Conservation (phyloP, 2,113 vertebrate species). For the Protobothrops mucrosquamatus region DNA sequence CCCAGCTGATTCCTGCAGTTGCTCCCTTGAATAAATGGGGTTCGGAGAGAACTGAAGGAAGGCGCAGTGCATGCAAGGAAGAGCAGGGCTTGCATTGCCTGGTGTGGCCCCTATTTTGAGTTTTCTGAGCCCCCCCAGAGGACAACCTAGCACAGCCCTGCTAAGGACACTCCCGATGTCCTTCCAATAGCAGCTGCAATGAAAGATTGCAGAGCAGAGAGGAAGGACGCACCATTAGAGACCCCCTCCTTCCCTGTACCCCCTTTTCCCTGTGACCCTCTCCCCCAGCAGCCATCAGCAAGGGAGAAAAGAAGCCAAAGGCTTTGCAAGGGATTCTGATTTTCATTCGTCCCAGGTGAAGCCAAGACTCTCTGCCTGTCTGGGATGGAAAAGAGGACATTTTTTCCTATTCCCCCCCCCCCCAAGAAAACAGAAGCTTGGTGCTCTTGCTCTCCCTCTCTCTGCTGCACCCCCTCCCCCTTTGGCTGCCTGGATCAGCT, state of each 20-base stretch:
- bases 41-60: neutral
- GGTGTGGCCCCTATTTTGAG: too few species aligned
- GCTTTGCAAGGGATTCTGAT: neutral
- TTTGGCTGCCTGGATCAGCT: neutral
- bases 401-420: neutral
- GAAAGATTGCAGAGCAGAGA: too few species aligned
- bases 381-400: neutral
- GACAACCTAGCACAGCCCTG: too few species aligned
- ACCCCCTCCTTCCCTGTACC: neutral
- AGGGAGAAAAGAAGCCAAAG: too few species aligned
- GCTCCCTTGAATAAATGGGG: neutral
- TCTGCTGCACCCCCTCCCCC: neutral
- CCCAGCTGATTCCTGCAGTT: neutral
- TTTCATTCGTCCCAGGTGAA: neutral
- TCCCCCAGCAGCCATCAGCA: neutral
- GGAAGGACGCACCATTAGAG: too few species aligned
- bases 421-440: rapidly evolving
- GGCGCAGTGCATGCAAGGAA: too few species aligned
- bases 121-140: too few species aligned
- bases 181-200: too few species aligned
- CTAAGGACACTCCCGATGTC: too few species aligned
- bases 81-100: too few species aligned
- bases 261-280: neutral
- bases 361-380: neutral
- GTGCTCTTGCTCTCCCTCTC: too few species aligned